Conservation (phyloP, 92 coral and sea anemone species). For the Paramuricea clavata region DNA sequence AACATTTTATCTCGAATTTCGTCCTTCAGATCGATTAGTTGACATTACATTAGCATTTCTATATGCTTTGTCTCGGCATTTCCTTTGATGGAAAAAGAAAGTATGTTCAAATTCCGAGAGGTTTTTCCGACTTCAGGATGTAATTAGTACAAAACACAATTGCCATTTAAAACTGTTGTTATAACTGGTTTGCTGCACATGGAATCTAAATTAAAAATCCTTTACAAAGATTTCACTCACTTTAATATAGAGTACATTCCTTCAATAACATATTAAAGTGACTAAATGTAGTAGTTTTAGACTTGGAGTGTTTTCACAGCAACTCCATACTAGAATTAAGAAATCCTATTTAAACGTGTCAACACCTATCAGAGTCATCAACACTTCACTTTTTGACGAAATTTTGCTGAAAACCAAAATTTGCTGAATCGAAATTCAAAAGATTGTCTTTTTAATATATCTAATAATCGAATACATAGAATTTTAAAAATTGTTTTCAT, state of each 20-base stretch:
- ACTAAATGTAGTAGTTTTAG: neutral
- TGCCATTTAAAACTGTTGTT: too few relatives aligned
- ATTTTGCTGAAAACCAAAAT: too few relatives aligned
- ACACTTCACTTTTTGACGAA: neutral
- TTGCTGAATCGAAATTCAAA: neutral
- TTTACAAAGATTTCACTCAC: too few relatives aligned
- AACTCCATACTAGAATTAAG: neutral
- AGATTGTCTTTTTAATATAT: too few relatives aligned
- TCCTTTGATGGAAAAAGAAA: neutral
- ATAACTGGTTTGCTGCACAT: neutral
- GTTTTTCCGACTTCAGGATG: constrained; percentile 6
- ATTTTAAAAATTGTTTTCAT: too few relatives aligned
- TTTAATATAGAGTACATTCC: too few relatives aligned
- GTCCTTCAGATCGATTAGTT: neutral
- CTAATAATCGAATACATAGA: too few relatives aligned
- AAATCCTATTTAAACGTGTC: constrained; percentile 2
- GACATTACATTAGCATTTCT: neutral
- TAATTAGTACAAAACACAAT: too few relatives aligned
- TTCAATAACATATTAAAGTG: too few relatives aligned
- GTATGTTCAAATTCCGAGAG: neutral
- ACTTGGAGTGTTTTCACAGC: neutral
- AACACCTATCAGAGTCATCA: neutral
- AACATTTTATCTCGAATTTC: constrained; percentile 3
- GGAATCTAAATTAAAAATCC: neutral
- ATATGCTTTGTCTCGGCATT: neutral